Evolutionary conservation across 2,888 invertebrate species (phyloP).

Genomic region (Andricus curvator): DNA sequence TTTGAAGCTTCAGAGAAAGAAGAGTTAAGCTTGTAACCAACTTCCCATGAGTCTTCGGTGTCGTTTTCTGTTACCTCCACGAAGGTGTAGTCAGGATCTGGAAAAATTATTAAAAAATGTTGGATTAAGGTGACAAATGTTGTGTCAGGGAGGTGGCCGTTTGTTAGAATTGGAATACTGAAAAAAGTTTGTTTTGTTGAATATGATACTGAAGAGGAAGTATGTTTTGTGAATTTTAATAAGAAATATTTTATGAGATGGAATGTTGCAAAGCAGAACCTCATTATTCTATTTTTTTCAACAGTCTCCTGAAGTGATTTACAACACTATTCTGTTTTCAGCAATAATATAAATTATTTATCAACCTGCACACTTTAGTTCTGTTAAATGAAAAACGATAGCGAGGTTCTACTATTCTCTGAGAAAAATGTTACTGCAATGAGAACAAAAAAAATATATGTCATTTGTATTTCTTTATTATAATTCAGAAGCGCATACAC

Average conservation of each 20-base stretch:
- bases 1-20: neutral
- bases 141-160: neutral
- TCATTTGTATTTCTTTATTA: neutral
- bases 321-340: too few species aligned
- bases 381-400: neutral
- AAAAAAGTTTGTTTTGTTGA: neutral
- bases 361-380: too few species aligned
- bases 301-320: too few species aligned
- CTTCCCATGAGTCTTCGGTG: neutral
- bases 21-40: neutral
- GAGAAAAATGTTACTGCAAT: neutral
- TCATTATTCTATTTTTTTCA: neutral
- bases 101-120: neutral
- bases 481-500: neutral
- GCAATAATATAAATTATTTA: too few species aligned
- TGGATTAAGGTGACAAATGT: neutral
- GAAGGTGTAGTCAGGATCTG: slow-evolving; percentile 14
- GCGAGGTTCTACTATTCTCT: neutral
- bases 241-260: neutral
- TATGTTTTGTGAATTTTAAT: neutral
- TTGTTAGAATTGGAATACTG: neutral
- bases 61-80: slow-evolving; percentile 9
- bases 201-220: neutral
- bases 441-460: neutral
- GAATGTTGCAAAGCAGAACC: neutral